Base-by-base conservation (phyloP, 1,140 invertebrate genomes). In the Drosophila kepulauana region DNA sequence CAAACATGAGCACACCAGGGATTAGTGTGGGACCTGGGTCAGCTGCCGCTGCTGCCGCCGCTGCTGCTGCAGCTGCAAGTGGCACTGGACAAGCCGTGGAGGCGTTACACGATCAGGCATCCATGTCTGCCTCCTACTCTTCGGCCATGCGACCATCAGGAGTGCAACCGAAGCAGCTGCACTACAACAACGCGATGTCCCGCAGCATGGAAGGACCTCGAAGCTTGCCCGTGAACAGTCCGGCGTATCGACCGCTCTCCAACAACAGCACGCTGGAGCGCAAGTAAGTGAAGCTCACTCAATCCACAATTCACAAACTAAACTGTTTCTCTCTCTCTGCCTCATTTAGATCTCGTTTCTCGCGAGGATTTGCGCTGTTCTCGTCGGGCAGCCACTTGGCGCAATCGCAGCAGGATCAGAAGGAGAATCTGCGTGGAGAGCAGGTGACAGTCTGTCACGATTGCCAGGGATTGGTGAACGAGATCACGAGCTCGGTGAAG, bases 401-500 rank as follows among this genome's bases (percentile, higher is more conserved):
- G n/a, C 77, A 82, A 52, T 80, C 77, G 58, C 84, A 70, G 38
- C 73, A 81, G 43, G 91, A 93, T 28, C 90, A 91, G 46, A 93
- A 94, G 63, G 95, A 97, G 86, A 94, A 95, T 58, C 91, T 96
- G 66, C 95, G 96, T 75, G 97, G 97, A 51, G 95, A 97, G 41
- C 95, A 97, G 80, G 97, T 98, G 95, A 95, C 96, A 35, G 97
- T 99, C 15, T 99, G 98, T 92, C 96, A 97, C 88, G 98, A 99
- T 93, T 99, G 98, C 93, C 98, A 98, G 91, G 96, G 96, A 6
- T 97, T 99, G 96, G 96, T 99, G 35, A 94, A 97, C 73, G 97
- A 98, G 93, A 98, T 98, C 86, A 98, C 98, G 81, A 96, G 97
- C 93, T 96, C 96, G 11, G 97, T 96, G 6, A 95, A 96, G 82